A percentile compares a stretch with the other conserved stretches of the same genome.
Conservation (phyloP, 2,113 vertebrate genomes). For the Electrona antarctica region DNA sequence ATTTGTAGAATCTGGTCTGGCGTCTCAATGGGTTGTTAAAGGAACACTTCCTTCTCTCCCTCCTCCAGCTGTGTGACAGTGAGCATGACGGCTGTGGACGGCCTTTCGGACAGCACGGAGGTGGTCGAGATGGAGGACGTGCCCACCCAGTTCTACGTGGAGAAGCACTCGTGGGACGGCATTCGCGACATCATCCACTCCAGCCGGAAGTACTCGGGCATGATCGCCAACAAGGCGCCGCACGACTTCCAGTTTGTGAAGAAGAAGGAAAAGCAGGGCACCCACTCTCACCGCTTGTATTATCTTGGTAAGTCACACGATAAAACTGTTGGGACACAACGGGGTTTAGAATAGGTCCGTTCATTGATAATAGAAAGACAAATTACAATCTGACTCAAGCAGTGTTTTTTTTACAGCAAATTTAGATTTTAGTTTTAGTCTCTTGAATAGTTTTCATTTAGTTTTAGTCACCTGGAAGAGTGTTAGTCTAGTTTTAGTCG, state of each 20-base stretch:
- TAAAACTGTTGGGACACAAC: no score
- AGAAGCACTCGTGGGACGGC: slow-evolving; percentile 96
- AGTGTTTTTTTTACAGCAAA: no score
- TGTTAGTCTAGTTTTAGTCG: no score
- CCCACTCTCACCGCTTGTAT: slow-evolving; percentile 95
- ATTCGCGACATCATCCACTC: slow-evolving; percentile 93
- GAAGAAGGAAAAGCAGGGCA: slow-evolving; percentile 89
- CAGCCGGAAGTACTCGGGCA: slow-evolving; percentile 95
- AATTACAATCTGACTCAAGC: no score
- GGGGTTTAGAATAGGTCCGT: no score
- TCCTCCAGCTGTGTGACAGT: slow-evolving; percentile 75
- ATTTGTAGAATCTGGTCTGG: no score
- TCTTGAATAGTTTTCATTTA: no score
- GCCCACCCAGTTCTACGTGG: slow-evolving; percentile 90
- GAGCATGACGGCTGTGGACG: slow-evolving; percentile 87
- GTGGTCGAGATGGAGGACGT: slow-evolving; percentile 88
- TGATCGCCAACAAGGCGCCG: slow-evolving; percentile 95
- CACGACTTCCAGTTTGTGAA: slow-evolving; percentile 98
- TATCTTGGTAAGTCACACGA: slow-evolving; percentile 86
- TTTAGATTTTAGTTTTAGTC: no score
- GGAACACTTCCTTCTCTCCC: not conserved
- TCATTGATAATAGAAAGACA: no score
- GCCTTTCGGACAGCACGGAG: slow-evolving; percentile 81
- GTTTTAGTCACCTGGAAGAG: no score
- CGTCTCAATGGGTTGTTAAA: no score